These are phyloP conservation scores for Seira musarum DNA, from an alignment of 2,888 invertebrate genomes.

Conservation along the genomic window DNA sequence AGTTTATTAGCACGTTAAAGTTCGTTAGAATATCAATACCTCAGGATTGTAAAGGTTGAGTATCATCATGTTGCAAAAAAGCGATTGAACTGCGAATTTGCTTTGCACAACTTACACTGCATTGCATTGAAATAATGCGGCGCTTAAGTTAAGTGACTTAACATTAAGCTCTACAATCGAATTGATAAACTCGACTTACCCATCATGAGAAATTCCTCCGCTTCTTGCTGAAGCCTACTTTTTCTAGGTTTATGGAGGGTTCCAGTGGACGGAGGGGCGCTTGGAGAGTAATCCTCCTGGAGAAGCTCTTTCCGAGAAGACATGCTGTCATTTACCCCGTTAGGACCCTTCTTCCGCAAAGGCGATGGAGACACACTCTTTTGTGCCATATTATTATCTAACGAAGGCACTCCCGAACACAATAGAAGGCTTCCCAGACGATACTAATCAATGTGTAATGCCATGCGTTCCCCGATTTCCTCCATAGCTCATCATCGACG, in stretches of 20 bases:
- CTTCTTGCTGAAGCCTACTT: constrained; percentile 48
- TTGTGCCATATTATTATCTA: neutral
- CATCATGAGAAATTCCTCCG: constrained; percentile 22
- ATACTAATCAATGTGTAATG: too few species aligned
- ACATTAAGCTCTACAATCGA: too few species aligned
- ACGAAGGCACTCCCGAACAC: neutral
- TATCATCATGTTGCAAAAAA: neutral
- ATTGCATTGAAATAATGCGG: too few species aligned
- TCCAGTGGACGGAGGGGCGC: constrained; percentile 63
- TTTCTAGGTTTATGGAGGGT: constrained; percentile 62
- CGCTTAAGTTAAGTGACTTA: too few species aligned
- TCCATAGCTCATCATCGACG: too few species aligned
- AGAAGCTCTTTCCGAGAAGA: constrained; percentile 40
- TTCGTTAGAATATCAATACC: neutral
- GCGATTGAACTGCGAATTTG: neutral
- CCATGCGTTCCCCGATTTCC: too few species aligned
- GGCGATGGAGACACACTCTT: constrained; percentile 36
- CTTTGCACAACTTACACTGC: too few species aligned
- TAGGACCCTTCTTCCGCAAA: neutral
- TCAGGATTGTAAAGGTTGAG: neutral
- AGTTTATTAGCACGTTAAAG: neutral
- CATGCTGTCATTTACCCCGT: constrained; percentile 35
- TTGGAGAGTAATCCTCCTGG: constrained; percentile 60
- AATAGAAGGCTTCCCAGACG: too few species aligned
- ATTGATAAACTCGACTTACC: neutral